Evolutionary conservation across 92 coral and sea anemone species (phyloP).

Genomic region (Parazoanthus darwini): DNA sequence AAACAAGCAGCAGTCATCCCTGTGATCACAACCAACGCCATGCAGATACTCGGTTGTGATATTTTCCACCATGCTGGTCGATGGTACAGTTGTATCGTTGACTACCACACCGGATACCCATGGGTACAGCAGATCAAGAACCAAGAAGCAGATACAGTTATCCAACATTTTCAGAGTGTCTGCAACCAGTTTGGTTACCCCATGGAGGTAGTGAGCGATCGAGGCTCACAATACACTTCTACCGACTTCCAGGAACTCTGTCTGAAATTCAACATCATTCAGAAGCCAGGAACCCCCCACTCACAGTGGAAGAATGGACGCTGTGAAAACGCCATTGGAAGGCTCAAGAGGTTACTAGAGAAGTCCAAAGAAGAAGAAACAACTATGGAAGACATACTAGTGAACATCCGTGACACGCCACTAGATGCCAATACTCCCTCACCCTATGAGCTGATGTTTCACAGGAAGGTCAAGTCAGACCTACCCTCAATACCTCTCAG

Average conservation of each 20-base stretch:
- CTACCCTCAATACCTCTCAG: conserved; percentile 71
- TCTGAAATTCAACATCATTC: conserved; percentile 67
- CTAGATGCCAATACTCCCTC: conserved; percentile 61
- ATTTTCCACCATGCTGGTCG: conserved; percentile 67
- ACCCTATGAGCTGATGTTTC: conserved; percentile 70
- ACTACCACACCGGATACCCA: conserved; percentile 72
- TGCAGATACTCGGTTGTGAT: conserved; percentile 70
- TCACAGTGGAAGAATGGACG: conserved; percentile 69
- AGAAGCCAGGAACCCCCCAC: conserved; percentile 75
- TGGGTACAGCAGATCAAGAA: conserved; percentile 63
- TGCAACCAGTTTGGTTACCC: conserved; percentile 74
- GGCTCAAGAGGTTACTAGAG: conserved; percentile 68
- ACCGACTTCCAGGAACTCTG: conserved; percentile 67
- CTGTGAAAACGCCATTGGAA: conserved; percentile 70
- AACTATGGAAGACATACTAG: conserved; percentile 65
- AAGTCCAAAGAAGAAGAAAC: conserved; percentile 71
- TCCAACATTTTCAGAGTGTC: conserved; percentile 70
- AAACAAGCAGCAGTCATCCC: conserved; percentile 70
- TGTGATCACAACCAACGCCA: conserved; percentile 75
- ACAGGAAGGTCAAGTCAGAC: conserved; percentile 71
- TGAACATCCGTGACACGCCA: conserved; percentile 73
- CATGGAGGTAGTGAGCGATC: conserved; percentile 68
- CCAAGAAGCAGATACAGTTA: conserved; percentile 70
- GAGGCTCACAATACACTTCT: conserved; percentile 73
- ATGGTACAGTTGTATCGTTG: conserved; percentile 65